These are phyloP conservation scores for Proctacanthus coquilletti DNA, from an alignment of 1,140 invertebrate species.

Conservation along the genomic window DNA sequence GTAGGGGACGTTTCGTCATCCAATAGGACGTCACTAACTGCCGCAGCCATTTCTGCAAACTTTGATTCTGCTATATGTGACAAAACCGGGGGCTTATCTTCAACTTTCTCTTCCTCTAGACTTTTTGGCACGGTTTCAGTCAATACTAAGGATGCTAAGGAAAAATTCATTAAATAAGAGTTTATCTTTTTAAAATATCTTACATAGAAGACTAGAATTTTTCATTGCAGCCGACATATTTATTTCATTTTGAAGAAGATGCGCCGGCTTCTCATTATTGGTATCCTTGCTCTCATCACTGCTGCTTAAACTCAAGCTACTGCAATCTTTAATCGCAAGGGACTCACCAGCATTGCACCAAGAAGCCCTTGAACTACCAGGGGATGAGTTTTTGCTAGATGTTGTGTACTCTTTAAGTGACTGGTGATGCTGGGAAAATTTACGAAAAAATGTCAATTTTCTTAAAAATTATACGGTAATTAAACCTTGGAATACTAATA, in stretches of 20 bases:
- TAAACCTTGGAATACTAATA: too few species aligned
- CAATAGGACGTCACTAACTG: conserved; percentile 44
- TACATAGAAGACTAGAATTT: neutral
- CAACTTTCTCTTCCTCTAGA: conserved; percentile 2
- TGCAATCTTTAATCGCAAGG: conserved; percentile 41
- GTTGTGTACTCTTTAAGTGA: conserved; percentile 7
- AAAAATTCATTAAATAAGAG: neutral
- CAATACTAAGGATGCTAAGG: neutral
- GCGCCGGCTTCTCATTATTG: conserved; percentile 2
- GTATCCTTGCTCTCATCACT: conserved; percentile 34
- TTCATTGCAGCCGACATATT: conserved; percentile 13
- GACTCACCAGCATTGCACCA: conserved; percentile 47
- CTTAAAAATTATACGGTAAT: neutral
- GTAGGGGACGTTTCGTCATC: conserved; percentile 68
- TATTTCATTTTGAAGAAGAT: neutral
- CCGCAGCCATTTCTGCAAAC: conserved; percentile 56
- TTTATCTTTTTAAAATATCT: neutral
- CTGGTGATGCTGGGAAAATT: conserved; percentile 1
- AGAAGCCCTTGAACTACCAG: conserved; percentile 32
- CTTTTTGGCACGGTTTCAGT: conserved; percentile 19
- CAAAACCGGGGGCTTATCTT: conserved; percentile 14
- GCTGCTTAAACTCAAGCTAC: conserved; percentile 36
- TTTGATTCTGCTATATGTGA: conserved; percentile 52
- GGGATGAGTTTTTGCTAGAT: conserved; percentile 30
- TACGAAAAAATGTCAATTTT: neutral